Evolutionary conservation across 1,140 invertebrate genomes (phyloP).

Genomic region (Drosophila asahinai): DNA sequence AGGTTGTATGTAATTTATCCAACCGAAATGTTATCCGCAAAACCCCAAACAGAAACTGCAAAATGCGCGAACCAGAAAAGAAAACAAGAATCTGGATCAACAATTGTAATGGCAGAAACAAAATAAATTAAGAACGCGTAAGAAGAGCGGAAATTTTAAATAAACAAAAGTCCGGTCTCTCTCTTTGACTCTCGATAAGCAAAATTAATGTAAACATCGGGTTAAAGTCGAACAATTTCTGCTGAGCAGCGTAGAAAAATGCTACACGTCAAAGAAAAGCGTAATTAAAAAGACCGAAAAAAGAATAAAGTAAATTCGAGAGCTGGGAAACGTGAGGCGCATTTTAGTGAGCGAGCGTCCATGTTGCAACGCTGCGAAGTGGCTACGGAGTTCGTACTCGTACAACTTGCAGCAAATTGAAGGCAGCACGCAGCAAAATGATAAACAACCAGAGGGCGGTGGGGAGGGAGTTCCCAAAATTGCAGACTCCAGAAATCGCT

Average conservation of each 20-base stretch:
- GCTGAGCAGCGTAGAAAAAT: slow-evolving; percentile 27
- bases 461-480: slow-evolving; percentile 4
- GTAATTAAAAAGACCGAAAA: slow-evolving; percentile 37
- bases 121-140: slow-evolving; percentile 16
- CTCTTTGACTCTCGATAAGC: slow-evolving; percentile 37
- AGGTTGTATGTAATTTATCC: slow-evolving; percentile 51
- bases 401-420: slow-evolving; percentile 69
- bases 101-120: slow-evolving; percentile 33
- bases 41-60: slow-evolving; percentile 38
- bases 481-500: slow-evolving; percentile 29
- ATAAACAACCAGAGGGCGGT: slow-evolving; percentile 58
- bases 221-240: slow-evolving; percentile 28
- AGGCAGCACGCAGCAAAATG: slow-evolving; percentile 71
- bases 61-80: slow-evolving; percentile 28
- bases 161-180: slow-evolving; percentile 41
- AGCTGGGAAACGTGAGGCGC: slow-evolving; percentile 38
- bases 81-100: slow-evolving; percentile 39
- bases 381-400: slow-evolving; percentile 1
- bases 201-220: slow-evolving; percentile 60
- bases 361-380: slow-evolving; percentile 16
- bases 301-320: slow-evolving; percentile 7
- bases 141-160: slow-evolving; percentile 39
- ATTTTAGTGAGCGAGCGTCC: slow-evolving; percentile 14
- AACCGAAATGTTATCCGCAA: slow-evolving; percentile 32
- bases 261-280: slow-evolving; percentile 27